These are phyloP conservation scores for Macquaria ambigua DNA, from an alignment of 2,113 vertebrate species.

Conservation along the genomic window DNA sequence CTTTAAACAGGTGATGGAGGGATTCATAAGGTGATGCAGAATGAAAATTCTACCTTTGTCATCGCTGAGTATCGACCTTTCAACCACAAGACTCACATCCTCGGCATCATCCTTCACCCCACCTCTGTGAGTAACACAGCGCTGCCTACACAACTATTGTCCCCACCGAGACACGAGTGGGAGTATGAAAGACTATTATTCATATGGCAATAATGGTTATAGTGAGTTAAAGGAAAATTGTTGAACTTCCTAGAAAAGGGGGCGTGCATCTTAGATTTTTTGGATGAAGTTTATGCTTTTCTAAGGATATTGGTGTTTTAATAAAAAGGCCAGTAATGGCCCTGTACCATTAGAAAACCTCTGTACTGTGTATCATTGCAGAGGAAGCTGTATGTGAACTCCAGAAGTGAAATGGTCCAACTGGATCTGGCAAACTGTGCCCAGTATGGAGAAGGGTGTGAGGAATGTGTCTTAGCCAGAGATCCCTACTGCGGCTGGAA, in stretches of 20 bases:
- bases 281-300: neutral
- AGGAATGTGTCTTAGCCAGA: constrained; percentile 71
- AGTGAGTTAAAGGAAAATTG: neutral
- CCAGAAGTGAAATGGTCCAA: constrained; percentile 67
- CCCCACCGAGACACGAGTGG: neutral
- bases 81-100: neutral
- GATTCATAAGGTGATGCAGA: constrained; percentile 76
- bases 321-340: neutral
- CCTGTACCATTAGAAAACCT: neutral
- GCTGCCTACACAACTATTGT: neutral
- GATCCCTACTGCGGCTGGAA: constrained; percentile 83
- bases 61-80: constrained; percentile 76
- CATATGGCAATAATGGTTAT: neutral
- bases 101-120: constrained; percentile 53
- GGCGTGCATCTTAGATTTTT: neutral
- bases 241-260: neutral
- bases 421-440: constrained; percentile 73
- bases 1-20: constrained; percentile 67
- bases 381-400: constrained; percentile 75
- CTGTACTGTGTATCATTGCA: constrained; percentile 45
- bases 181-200: neutral
- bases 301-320: neutral
- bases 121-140: constrained; percentile 65
- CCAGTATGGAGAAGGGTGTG: constrained; percentile 69
- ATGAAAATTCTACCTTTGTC: constrained; percentile 42